Evolutionary conservation across 2,113 vertebrate species (phyloP).

Genomic region (Macaca fascicularis): T2T-MFA8v1.1 NC_088385.1:20968501-20969000

Average conservation of each 20-base stretch:
- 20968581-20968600: not conserved
- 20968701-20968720: conserved; percentile 75
- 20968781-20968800: conserved; percentile 80
- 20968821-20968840: conserved; percentile 80
- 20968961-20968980: conserved; percentile 77
- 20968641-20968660: conserved; percentile 57
- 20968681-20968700: conserved; percentile 70
- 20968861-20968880: conserved; percentile 76
- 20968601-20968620: not conserved
- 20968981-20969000: conserved; percentile 71
- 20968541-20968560: not conserved
- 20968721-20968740: conserved; percentile 62
- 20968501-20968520: not conserved
- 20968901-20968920: not conserved
- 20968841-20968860: conserved; percentile 80
- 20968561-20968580: not conserved
- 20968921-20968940: conserved; percentile 3
- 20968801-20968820: conserved; percentile 72
- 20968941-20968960: conserved; percentile 78
- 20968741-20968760: conserved; percentile 79
- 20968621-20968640: not conserved
- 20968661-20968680: not conserved
- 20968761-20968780: conserved; percentile 80
- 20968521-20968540: not conserved
- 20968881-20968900: conserved; percentile 74